These are phyloP conservation scores for Hippocampus guttulatus DNA, from an alignment of 2,113 vertebrate genomes.

Conservation along the genomic window DNA sequence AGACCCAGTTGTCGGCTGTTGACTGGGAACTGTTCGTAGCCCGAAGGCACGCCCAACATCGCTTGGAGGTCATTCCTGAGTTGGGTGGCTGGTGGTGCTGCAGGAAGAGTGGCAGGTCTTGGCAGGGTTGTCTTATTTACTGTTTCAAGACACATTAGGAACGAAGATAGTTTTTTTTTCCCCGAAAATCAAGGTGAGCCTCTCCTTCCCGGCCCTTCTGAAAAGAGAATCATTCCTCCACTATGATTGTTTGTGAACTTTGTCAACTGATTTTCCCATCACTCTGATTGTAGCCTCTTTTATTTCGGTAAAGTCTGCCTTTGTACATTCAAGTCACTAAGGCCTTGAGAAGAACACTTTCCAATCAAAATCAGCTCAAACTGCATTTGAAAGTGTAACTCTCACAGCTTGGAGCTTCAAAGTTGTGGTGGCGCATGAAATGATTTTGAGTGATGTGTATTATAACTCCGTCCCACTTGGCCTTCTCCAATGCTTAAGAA, in stretches of 20 bases:
- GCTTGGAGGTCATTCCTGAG: too few species aligned
- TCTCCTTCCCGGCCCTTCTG: conserved; percentile 25
- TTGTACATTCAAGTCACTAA: conserved; percentile 29
- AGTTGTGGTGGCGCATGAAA: not conserved
- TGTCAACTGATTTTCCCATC: conserved; percentile 58
- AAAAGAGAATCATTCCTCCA: conserved; percentile 39
- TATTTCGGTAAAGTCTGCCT: conserved; percentile 18
- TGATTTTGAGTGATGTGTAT: conserved; percentile 14
- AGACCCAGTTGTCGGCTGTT: too few species aligned
- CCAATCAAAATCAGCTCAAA: conserved; percentile 53
- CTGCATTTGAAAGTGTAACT: conserved; percentile 14
- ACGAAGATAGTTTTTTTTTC: conserved; percentile 65
- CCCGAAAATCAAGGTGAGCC: conserved; percentile 69
- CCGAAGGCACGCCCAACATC: too few species aligned
- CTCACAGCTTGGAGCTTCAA: not conserved
- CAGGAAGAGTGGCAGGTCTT: not conserved
- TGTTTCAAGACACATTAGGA: conserved; percentile 73
- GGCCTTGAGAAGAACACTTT: conserved; percentile 38
- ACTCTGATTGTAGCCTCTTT: conserved; percentile 42
- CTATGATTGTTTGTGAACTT: conserved; percentile 55
- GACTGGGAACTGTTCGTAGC: too few species aligned
- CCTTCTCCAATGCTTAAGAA: conserved; percentile 28
- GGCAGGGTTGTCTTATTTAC: conserved; percentile 61
- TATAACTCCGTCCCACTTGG: conserved; percentile 19
- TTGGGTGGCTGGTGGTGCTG: conserved; percentile 16